These are phyloP conservation scores for Cossypha niveicapilla DNA, from an alignment of 2,797 vertebrate species.

Conservation along the genomic window DNA sequence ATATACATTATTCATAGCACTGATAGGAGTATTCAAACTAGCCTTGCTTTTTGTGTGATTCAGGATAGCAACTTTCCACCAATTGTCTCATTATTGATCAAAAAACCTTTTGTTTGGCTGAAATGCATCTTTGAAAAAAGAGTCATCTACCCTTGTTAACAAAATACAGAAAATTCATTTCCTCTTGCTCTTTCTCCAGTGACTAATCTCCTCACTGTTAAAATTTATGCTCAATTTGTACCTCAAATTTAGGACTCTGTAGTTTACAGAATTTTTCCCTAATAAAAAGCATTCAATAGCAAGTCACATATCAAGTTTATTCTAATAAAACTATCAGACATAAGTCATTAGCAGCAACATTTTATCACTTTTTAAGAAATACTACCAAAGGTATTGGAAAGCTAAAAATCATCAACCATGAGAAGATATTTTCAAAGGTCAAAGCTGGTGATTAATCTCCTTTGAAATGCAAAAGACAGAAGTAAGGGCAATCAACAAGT, in stretches of 20 bases:
- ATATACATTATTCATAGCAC: conserved; percentile 26
- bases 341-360: not conserved
- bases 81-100: not conserved
- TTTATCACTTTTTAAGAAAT: not conserved
- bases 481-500: not conserved
- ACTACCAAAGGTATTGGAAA: not conserved
- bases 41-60: not conserved
- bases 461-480: not conserved
- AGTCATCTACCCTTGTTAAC: not conserved
- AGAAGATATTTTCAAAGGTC: not conserved
- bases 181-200: not conserved
- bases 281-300: not conserved
- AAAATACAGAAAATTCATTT: not conserved
- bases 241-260: not conserved
- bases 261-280: not conserved
- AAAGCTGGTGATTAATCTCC: not conserved
- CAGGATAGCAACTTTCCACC: not conserved
- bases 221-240: not conserved
- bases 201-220: not conserved
- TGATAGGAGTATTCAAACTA: conserved; percentile 21
- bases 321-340: not conserved
- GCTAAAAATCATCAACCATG: accelerated
- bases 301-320: not conserved
- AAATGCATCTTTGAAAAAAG: not conserved
- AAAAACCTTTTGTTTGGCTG: not conserved